Evolutionary conservation across 2,113 vertebrate genomes (phyloP).

Genomic region (Diphyllodes magnificus): DNA sequence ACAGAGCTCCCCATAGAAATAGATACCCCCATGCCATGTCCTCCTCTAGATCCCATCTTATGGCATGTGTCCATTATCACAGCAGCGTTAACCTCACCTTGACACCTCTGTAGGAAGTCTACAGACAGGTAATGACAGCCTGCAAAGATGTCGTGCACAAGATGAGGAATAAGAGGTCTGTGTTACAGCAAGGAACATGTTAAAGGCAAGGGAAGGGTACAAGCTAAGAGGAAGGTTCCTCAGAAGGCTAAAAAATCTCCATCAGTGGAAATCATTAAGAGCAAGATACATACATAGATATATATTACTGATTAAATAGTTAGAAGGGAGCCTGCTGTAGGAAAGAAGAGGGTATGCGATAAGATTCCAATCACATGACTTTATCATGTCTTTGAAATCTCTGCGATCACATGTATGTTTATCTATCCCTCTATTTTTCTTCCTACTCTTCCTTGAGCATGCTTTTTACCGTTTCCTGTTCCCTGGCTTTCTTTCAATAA

Average conservation of each 20-base stretch:
- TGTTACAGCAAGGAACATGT: not conserved
- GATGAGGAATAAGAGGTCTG: not conserved
- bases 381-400: not conserved
- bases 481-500: not conserved
- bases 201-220: not conserved
- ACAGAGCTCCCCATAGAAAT: not conserved
- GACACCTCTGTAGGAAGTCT: not conserved
- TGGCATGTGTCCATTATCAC: rapidly evolving
- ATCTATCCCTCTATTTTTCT: not conserved
- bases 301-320: not conserved
- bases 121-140: not conserved
- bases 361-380: not conserved
- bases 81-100: not conserved
- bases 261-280: not conserved
- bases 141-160: not conserved
- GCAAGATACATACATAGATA: not conserved
- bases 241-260: not conserved
- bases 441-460: not conserved
- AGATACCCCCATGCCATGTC: not conserved
- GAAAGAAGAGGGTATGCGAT: not conserved
- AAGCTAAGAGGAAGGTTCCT: not conserved
- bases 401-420: rapidly evolving
- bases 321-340: not conserved
- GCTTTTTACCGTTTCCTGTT: not conserved
- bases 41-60: not conserved